These are phyloP conservation scores for Drosophila diplacantha DNA, from an alignment of 2,888 invertebrate genomes.

Conservation along the genomic window DNA sequence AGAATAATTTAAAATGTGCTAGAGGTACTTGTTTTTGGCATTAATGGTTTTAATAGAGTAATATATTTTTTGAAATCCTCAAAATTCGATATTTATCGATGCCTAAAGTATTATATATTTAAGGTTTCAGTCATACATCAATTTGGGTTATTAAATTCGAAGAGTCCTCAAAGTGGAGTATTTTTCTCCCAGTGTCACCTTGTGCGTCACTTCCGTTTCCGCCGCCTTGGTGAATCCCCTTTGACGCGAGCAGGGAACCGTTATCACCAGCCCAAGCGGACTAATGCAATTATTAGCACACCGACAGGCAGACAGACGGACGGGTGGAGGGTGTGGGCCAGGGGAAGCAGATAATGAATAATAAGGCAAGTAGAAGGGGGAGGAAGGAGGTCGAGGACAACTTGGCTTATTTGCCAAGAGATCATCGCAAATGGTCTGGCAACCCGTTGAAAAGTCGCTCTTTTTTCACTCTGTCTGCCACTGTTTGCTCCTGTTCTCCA, in stretches of 20 bases:
- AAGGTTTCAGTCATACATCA: background rate
- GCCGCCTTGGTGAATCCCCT: background rate
- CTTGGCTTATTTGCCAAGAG: conserved; percentile 19
- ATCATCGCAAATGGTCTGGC: conserved; percentile 19
- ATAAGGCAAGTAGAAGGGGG: background rate
- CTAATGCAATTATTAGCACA: conserved; percentile 21
- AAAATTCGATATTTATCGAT: background rate
- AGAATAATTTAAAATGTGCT: background rate
- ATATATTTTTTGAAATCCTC: background rate
- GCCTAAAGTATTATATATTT: background rate
- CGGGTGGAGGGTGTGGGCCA: too few species aligned
- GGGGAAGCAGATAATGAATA: conserved; percentile 3
- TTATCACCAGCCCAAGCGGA: background rate
- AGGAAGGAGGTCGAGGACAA: background rate
- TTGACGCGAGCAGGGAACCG: background rate
- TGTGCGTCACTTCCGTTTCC: conserved; percentile 1
- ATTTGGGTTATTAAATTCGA: background rate
- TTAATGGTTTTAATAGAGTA: background rate
- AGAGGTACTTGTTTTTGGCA: background rate
- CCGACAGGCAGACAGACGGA: background rate
- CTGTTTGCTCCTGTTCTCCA: background rate
- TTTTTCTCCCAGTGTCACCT: background rate
- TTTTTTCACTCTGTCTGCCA: conserved; percentile 5
- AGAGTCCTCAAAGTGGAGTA: background rate
- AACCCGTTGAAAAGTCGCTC: conserved; percentile 26